phyloP scores from a whole-genome alignment of 2,797 vertebrate genomes.

The Psittacula echo region DNA sequence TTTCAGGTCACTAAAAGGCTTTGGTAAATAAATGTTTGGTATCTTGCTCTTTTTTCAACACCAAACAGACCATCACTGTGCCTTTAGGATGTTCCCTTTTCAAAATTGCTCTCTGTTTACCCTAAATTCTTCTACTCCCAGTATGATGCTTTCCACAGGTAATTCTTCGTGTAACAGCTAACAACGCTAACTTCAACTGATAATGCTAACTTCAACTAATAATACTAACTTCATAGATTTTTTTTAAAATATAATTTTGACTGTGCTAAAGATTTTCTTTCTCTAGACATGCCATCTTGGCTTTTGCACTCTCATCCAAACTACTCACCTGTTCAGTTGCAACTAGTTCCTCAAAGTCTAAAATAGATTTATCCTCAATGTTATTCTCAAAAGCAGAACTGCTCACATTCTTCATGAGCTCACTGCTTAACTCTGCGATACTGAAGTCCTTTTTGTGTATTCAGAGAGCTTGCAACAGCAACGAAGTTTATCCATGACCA shows the following conservation, averaged over 20 bases:
- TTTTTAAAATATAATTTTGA: not conserved
- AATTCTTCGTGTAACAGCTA: not conserved
- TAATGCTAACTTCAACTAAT: no score
- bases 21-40: not conserved
- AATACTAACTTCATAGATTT: not conserved
- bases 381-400: not conserved
- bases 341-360: not conserved
- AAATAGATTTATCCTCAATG: not conserved
- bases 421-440: rapidly evolving
- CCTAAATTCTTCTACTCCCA: not conserved
- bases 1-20: not conserved
- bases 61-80: not conserved
- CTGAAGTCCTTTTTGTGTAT: not conserved
- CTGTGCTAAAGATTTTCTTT: not conserved
- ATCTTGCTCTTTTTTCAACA: not conserved
- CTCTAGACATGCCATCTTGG: not conserved
- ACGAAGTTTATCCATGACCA: not conserved
- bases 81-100: not conserved
- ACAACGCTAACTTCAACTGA: not conserved
- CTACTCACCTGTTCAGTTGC: not conserved
- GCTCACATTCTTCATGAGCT: not conserved
- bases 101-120: not conserved
- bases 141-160: not conserved
- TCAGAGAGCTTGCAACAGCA: not conserved
- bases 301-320: not conserved